phyloP scores from a whole-genome alignment of 2,888 invertebrate species.

The Agrenia bidenticulata region DNA sequence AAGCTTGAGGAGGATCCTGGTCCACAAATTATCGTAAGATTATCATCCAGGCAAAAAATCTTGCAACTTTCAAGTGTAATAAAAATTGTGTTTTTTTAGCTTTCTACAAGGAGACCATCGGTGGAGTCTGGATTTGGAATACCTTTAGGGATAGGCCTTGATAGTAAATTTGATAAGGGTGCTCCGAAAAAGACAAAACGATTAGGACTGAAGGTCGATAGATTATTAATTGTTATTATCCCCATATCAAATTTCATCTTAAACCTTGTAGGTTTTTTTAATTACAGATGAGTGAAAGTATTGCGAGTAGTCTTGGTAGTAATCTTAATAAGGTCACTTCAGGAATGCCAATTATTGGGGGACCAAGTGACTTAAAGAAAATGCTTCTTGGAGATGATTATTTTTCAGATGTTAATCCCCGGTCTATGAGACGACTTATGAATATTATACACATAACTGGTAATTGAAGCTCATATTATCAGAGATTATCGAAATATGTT shows the following conservation, averaged over 20 bases:
- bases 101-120: conserved; percentile 49
- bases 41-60: neutral
- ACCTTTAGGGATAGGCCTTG: conserved; percentile 28
- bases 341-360: conserved; percentile 63
- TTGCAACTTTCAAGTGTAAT: neutral
- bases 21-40: conserved; percentile 45
- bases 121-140: conserved; percentile 52
- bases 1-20: conserved; percentile 53
- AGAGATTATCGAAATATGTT: neutral
- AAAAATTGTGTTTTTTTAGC: conserved; percentile 29
- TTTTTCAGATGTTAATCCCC: conserved; percentile 97
- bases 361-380: conserved; percentile 73
- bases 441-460: conserved; percentile 96
- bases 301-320: conserved; percentile 87
- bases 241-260: neutral
- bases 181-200: conserved; percentile 69
- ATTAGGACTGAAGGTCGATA: conserved; percentile 49
- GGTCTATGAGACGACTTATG: conserved; percentile 93
- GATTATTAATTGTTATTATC: no score
- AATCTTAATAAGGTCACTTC: conserved; percentile 65
- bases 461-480: conserved; percentile 56
- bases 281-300: conserved; percentile 79
- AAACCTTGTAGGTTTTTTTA: neutral
- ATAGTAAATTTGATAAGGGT: conserved; percentile 49
- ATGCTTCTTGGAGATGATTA: conserved; percentile 95